Base-by-base conservation (phyloP, 2,888 invertebrate genomes). In the Siphlonurus alternatus region DNA sequence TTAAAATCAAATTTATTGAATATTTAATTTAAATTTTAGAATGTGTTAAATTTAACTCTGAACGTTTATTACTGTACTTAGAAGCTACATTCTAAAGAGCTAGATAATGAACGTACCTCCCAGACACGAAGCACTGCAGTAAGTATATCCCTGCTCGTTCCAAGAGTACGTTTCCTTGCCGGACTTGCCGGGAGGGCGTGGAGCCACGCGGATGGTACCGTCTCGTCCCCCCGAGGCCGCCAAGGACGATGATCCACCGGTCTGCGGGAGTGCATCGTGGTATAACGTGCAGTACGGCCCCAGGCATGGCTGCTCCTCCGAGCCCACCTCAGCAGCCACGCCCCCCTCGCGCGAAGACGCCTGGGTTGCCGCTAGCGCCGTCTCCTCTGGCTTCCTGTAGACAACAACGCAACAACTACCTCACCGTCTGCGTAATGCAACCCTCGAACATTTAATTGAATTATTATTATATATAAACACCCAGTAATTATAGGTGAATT, bases 51-150 rank as follows among this genome's bases (percentile, higher is more conserved):
- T n/a, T n/a, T n/a, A n/a, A n/a, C n/a, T n/a, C n/a, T n/a, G n/a
- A n/a, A n/a, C n/a, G n/a, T n/a, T n/a, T n/a, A n/a, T n/a, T n/a
- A n/a, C n/a, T n/a, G n/a, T n/a, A n/a, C n/a, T n/a, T n/a, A n/a
- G n/a, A n/a, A n/a, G n/a, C n/a, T n/a, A n/a, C n/a, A n/a, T n/a
- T n/a, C n/a, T n/a, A n/a, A n/a, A n/a, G n/a, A n/a, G n/a, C n/a
- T n/a, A n/a, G n/a, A n/a, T n/a, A n/a, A n/a, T n/a, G n/a, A 7
- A 25, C 85, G 71, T 70, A 72, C 90, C 89, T 69, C 95, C 95
- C 1, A 96, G 81, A 73, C 97, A 98, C 7, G 93, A 91, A 0
- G 93, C 93, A 71, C 93, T 95, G 79, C 98, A 98, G 66, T 91
- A 89, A 0, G 92, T 92, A 71, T 90, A 94, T 0, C 93, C 93